Base-by-base conservation (phyloP, 2,113 vertebrate genomes). In the Gallinago undulata region DNA sequence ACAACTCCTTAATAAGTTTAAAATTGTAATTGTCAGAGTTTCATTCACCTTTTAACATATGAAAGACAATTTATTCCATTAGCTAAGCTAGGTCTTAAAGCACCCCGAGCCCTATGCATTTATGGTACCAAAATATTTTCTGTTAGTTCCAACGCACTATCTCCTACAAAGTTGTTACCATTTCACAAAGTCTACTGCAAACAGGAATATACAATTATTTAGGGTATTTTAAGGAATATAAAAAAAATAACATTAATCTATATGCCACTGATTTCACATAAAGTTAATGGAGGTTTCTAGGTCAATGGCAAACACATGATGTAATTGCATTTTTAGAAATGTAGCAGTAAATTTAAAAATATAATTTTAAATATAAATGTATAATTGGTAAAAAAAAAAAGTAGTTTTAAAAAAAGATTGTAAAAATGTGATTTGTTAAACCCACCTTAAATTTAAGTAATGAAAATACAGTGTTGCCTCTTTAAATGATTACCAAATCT, bases 1-100 rank as follows among this genome's bases (percentile, higher is more conserved):
- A 93, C 81, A 83, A 96, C 59, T 89, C 91, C 89, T 93, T 85
- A 94, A 96, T 87, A 96, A 96, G 86, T 94, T 95, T 94, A 94
- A 85, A 93, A 68, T 78, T 35, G 59, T 84, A 95, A 90, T 94
- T 91, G 87, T 95, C 62, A 27, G 84, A 74, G 84, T 82, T 96
- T 75, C 30, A 2, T n/a, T 57, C 68, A 63, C 89, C 88, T 93
- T 95, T 90, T 75, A 80, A 28, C 24, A 25, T 68, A 21, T 5
- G 48, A 83, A 33, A 77, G 89, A 27, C 10, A 41, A 69, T 96
- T 95, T 93, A 90, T 59, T 45, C 72, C 85, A 59, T 92, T 39
- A 95, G 88, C 87, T 83, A 25, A 67, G 37, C 94, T 74, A 59
- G 48, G 19, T 90, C 77, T 92, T 35, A 62, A 86, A 91, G 93